Evolutionary conservation across 37 sponge, comb jelly and placozoan genomes (phyloP), one percentile per base, ranked within the genome.

Genomic region (Tethya wilhelma): DNA sequence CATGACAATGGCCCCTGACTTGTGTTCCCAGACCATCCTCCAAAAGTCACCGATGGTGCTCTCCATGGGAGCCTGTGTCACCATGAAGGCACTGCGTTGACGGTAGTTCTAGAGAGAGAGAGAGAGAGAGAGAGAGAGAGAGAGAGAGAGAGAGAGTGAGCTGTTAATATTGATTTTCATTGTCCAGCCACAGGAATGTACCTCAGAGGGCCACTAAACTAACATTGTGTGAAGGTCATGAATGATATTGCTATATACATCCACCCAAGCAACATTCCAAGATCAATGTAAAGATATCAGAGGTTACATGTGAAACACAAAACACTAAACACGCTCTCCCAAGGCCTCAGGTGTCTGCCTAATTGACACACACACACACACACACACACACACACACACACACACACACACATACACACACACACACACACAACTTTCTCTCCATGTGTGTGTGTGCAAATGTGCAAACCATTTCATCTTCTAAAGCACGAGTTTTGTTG

Each of bases 21-120:
- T 87, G 41, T 82, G 84, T 46, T 86, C 91, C 90, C 90, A 90
- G 4, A 90, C 56, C 90, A 90, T 90, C 6, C 69, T 23, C 90
- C 90, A 90, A 75, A 91, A 87, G 69, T 91, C 92, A 32, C 87
- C 79, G 0, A 64, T 42, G 11, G 92, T 91, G 38, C 65, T 36
- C 28, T 26, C 43, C 74, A 91, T 34, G 20, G 92, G 92, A 1
- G 65, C 88, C 42, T 93, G 93, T 26, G 93, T 89, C 32, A 74
- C 64, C 9, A 93, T 84, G 77, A 89, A 93, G 31, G 90, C 91
- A 64, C 59, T 84, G 22, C 81, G 76, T 36, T 89, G 86, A 34
- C 86, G 68, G 45, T 93, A 93, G 55, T 88, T 88, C 93, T 91
- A 42, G 0, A 74, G n/a, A 56, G 34, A 57, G 9, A 56, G 55